Conservation (phyloP, 2,113 vertebrate genomes). For the Mesoclemmys tuberculata region DNA sequence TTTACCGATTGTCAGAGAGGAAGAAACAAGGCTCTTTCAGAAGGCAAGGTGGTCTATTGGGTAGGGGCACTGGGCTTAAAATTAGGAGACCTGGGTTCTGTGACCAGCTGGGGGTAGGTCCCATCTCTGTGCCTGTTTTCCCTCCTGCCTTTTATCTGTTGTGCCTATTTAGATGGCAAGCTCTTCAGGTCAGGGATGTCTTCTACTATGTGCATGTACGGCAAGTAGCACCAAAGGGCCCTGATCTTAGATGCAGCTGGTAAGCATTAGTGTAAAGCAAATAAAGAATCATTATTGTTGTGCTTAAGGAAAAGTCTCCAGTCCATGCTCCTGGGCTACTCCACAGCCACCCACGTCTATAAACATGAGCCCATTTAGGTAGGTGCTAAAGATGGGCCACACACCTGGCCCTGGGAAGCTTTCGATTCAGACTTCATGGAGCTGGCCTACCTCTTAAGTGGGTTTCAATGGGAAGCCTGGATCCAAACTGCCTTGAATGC, state of each 20-base stretch:
- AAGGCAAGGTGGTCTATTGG: background rate
- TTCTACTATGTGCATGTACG: background rate
- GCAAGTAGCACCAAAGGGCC: background rate
- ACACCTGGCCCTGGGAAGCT: background rate
- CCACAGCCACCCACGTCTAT: background rate
- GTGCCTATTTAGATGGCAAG: background rate
- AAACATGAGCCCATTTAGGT: background rate
- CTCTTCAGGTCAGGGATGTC: background rate
- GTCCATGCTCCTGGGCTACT: background rate
- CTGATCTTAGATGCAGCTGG: background rate
- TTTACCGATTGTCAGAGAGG: background rate
- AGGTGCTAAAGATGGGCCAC: background rate
- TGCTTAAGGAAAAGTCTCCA: background rate
- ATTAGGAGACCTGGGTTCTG: background rate
- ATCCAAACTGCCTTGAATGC: background rate
- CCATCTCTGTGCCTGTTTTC: background rate
- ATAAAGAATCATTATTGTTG: background rate
- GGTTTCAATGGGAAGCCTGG: background rate
- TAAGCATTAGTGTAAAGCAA: background rate
- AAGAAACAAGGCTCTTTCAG: background rate
- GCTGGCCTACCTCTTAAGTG: background rate
- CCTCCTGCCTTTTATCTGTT: background rate
- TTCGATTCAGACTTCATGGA: background rate
- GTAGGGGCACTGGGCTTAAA: background rate
- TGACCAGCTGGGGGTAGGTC: background rate